Conservation (phyloP, 2,113 vertebrate genomes). For the Xenopus laevis region DNA sequence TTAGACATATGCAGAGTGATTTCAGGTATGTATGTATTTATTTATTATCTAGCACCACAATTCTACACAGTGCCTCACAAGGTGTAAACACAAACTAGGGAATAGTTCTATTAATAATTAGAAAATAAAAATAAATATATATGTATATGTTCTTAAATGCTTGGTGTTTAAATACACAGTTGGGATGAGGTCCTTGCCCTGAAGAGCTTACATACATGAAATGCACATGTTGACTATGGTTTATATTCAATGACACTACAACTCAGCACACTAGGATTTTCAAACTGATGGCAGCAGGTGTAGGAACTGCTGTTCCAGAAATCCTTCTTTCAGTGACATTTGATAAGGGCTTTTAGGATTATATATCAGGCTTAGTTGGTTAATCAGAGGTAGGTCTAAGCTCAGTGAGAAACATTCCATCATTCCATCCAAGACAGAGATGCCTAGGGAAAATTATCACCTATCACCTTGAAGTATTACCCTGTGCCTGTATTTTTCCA, state of each 20-base stretch:
- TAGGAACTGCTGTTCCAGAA: constrained; percentile 23
- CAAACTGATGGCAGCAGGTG: constrained; percentile 34
- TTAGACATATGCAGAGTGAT: too few relatives aligned
- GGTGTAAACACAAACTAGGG: too few relatives aligned
- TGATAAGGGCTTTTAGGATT: constrained; percentile 9
- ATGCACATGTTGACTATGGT: constrained; percentile 13
- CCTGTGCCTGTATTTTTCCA: neutral
- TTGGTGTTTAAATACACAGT: too few relatives aligned
- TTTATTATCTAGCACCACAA: too few relatives aligned
- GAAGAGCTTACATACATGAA: neutral
- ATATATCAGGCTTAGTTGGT: constrained; percentile 5
- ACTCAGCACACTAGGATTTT: constrained; percentile 1
- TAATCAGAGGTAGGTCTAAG: constrained; percentile 10
- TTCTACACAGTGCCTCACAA: too few relatives aligned
- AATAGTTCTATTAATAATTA: too few relatives aligned
- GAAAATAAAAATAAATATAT: too few relatives aligned
- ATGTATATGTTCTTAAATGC: too few relatives aligned
- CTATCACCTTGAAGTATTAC: constrained; percentile 2
- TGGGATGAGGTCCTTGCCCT: too few relatives aligned
- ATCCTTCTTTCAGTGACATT: constrained; percentile 26
- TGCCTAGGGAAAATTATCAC: neutral
- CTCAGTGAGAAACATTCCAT: too few relatives aligned
- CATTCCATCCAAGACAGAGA: neutral
- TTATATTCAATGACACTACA: neutral
- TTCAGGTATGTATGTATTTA: too few relatives aligned